Evolutionary conservation across 2,888 invertebrate genomes (phyloP), one percentile per base, ranked within the genome.

Genomic region (Caenorhabditis panamensis): DNA sequence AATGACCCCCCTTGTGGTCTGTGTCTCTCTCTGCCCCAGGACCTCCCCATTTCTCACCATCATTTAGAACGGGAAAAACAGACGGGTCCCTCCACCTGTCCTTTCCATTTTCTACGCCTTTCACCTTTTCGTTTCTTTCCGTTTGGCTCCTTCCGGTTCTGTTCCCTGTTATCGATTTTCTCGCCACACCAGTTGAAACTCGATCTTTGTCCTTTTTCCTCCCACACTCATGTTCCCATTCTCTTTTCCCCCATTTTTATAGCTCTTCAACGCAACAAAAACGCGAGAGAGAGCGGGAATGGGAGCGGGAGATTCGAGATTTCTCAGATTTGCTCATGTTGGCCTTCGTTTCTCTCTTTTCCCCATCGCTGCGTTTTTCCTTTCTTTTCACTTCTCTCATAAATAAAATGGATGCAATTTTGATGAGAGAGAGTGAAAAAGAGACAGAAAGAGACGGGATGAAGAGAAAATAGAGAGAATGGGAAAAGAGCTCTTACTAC

Each of bases 381-480:
- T 44, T 44, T 31, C 36, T 28, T 49, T 49, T 18, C 24, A 22
- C 18, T 36, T 36, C 9, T 49, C 73, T 73, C 73, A 73, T 73
- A 73, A 73, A 73, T 73, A 73, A 73, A 73, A 73, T 73, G 58
- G 64, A 73, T 64, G 73, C 73, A 66, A 73, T 64, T 73, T 64
- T 59, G 73, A 73, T 66, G 73, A 64, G 73, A 72, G 58, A 22
- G 18, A 22, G 36, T 36, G 37, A 37, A 22, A 49, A 28, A 24
- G 49, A 58, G 26, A 26, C 18, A 47, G 36, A 64, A 44, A 8
- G 20, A 18, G 18, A 18, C 20, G 2, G 49, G 18, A 13, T 6
- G 31, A 9, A 31, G n/a, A 31, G 2, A 11, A 54, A 16, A 59
- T 16, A 44, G 49, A 31, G 36, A 54, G 44, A 61, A 58, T 56